Conservation (phyloP, 2,113 vertebrate genomes). For the Eulemur rufifrons region DNA sequence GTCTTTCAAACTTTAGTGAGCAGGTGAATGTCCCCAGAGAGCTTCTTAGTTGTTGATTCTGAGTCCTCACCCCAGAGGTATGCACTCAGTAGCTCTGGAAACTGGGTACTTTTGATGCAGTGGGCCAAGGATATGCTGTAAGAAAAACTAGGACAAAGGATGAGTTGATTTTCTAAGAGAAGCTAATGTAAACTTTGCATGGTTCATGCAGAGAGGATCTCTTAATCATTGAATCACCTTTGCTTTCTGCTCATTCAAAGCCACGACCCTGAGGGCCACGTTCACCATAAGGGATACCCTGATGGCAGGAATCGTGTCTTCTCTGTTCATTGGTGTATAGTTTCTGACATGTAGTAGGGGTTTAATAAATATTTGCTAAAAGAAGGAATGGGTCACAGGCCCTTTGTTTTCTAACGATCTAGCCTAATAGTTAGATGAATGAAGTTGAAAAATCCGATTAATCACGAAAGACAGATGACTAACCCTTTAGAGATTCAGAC, state of each 20-base stretch:
- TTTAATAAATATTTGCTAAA: neutral
- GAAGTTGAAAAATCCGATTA: neutral
- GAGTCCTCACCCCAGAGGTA: neutral
- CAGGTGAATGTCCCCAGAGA: neutral
- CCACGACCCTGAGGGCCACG: neutral
- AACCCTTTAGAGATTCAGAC: neutral
- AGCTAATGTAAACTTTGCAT: neutral
- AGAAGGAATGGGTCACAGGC: neutral
- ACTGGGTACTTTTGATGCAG: neutral
- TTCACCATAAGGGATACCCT: neutral
- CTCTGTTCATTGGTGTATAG: neutral
- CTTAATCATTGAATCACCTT: neutral
- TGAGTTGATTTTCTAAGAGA: neutral
- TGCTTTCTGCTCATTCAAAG: neutral
- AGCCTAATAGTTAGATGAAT: neutral
- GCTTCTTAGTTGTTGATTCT: neutral
- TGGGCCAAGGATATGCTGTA: neutral
- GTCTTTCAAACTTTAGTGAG: neutral
- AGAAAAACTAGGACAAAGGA: neutral
- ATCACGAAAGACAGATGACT: neutral
- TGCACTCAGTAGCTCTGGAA: neutral
- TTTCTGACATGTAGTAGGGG: neutral
- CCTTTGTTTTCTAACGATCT: neutral
- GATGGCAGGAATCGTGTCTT: neutral
- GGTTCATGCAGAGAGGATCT: neutral